Conservation (phyloP, 2,888 invertebrate species). For the Orthosia gracilis region DNA sequence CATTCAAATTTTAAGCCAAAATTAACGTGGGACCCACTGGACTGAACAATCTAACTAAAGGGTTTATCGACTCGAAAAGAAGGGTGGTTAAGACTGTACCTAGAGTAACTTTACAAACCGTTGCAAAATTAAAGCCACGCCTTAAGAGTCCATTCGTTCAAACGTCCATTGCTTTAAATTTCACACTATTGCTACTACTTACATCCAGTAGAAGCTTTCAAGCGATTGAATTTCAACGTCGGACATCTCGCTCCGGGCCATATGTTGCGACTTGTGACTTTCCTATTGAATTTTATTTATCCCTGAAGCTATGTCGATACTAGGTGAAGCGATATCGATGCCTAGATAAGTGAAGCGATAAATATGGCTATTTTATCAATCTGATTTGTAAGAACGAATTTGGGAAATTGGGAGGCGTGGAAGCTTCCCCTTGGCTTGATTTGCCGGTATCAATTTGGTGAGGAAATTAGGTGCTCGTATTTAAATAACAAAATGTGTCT, state of each 20-base stretch:
- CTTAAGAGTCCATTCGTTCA: slow-evolving; percentile 41
- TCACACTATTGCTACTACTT: slow-evolving; percentile 61
- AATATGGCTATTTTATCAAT: slow-evolving; percentile 67
- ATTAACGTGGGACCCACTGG: too few species aligned
- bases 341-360: slow-evolving; percentile 50
- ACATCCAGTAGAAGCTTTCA: slow-evolving; percentile 68
- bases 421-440: slow-evolving; percentile 21
- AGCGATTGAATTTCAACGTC: slow-evolving; percentile 73
- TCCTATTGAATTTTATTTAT: slow-evolving; percentile 75
- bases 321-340: slow-evolving; percentile 45
- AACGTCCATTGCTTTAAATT: slow-evolving; percentile 63
- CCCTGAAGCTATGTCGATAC: slow-evolving; percentile 52
- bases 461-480: slow-evolving; percentile 12
- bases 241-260: slow-evolving; percentile 71
- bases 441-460: slow-evolving; percentile 11
- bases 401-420: slow-evolving; percentile 32
- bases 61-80: too few species aligned
- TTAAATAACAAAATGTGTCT: slow-evolving; percentile 11
- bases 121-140: slow-evolving; percentile 18
- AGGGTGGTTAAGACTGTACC: neutral
- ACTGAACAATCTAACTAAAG: too few species aligned
- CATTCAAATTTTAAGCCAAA: too few species aligned
- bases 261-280: slow-evolving; percentile 77
- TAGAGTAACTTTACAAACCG: slow-evolving; percentile 13
- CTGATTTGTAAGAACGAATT: slow-evolving; percentile 57